A percentile compares a stretch with the other conserved stretches of the same genome.
These are phyloP conservation scores for Drymonia ruficornis DNA, from an alignment of 2,888 invertebrate species.

Conservation along the genomic window DNA sequence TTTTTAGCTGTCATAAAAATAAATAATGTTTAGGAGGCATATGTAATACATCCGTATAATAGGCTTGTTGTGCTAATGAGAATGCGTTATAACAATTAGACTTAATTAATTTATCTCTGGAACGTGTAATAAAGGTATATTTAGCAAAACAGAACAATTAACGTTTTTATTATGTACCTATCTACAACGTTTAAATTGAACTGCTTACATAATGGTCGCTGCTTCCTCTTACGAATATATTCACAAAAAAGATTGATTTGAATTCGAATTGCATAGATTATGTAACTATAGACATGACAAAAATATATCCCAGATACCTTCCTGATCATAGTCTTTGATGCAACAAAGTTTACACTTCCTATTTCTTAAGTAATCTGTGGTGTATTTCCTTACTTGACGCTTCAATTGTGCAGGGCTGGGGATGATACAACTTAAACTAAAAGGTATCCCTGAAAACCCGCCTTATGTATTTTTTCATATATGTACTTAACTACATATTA, in stretches of 20 bases:
- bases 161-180: slow-evolving; percentile 28
- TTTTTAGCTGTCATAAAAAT: background rate
- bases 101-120: slow-evolving; percentile 42
- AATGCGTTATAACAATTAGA: slow-evolving; percentile 44
- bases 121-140: slow-evolving; percentile 40
- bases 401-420: too few relatives aligned
- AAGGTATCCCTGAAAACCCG: too few relatives aligned
- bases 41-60: slow-evolving; percentile 8
- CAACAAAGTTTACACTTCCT: too few relatives aligned
- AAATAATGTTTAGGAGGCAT: background rate
- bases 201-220: slow-evolving; percentile 20
- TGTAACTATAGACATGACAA: too few relatives aligned
- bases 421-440: too few relatives aligned
- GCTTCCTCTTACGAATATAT: slow-evolving; percentile 22
- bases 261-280: background rate
- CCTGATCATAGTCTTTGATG: too few relatives aligned
- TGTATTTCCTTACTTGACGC: too few relatives aligned
- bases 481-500: too few relatives aligned
- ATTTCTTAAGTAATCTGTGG: too few relatives aligned
- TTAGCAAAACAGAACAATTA: slow-evolving; percentile 45
- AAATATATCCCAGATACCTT: too few relatives aligned
- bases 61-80: slow-evolving; percentile 27
- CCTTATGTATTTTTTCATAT: too few relatives aligned
- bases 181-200: slow-evolving; percentile 32
- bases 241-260: background rate